Evolutionary conservation across 1,140 invertebrate genomes (phyloP), one percentile per base, ranked within the genome.

Genomic region (Melipona quadrifasciata): DNA sequence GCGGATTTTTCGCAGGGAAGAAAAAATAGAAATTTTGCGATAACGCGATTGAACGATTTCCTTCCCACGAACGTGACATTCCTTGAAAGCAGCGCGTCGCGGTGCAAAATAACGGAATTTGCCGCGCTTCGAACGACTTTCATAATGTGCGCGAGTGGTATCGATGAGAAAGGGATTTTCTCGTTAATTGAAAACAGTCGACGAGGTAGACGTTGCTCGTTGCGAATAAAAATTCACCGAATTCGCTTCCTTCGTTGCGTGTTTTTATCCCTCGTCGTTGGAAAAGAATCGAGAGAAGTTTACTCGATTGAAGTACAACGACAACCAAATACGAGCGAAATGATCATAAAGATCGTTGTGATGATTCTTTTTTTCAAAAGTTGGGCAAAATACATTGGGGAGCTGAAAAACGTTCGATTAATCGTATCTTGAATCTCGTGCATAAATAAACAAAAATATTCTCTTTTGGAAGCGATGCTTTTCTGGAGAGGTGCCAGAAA

Each of bases 151-250:
- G n/a, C 17, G 11, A 53, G 4, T 27, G 24, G 61, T 6, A 27
- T 17, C 31, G 47, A 47, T 47, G 21, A 51, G 34, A 47, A 68
- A 47, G 53, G 71, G 67, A 77, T 83, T 83, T 31, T n/a, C 19
- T 47, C 19, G 51, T 24, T 68, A 82, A 77, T 68, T 77, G 72
- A 34, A 88, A 65, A 58, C 57, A 58, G 71, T 51, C 3, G 61
- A 27, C 17, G n/a, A 64, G n/a, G 53, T n/a, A 21, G 57, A 19
- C 39, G n/a, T 6, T 34, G 31, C 1, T 24, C 73, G 51, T n/a
- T n/a, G 68, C 55, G 81, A 78, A 87, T 85, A 73, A 67, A 19
- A 80, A 55, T 73, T 77, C 76, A 77, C 82, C 73, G 78, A 85
- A 77, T 78, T 24, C 51, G 5, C 61, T 85, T 51, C 68, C 39